Evolutionary conservation across 1,140 invertebrate species (phyloP).

Genomic region (Hetaerina americana): DNA sequence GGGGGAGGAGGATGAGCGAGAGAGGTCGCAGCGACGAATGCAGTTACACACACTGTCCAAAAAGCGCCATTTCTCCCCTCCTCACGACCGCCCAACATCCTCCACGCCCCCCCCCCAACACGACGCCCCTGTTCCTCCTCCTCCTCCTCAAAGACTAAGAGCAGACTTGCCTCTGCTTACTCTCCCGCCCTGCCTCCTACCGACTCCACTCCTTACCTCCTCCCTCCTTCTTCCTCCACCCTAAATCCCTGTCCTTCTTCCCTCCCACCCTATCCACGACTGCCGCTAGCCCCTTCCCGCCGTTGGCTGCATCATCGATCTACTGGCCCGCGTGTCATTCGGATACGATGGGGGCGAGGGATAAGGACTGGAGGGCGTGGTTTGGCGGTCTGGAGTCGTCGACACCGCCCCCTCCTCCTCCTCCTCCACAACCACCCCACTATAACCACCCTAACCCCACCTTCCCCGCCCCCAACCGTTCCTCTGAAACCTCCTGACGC

Average conservation of each 20-base stretch:
- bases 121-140: neutral
- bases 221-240: neutral
- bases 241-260: too few relatives aligned
- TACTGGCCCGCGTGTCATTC: neutral
- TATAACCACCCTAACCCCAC: too few relatives aligned
- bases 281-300: neutral
- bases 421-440: too few relatives aligned
- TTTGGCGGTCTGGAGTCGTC: neutral
- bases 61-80: too few relatives aligned
- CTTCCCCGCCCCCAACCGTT: too few relatives aligned
- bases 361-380: neutral
- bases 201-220: neutral
- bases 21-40: too few relatives aligned
- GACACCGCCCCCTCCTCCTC: neutral
- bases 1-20: neutral
- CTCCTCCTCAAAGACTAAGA: too few relatives aligned
- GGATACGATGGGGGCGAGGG: too few relatives aligned
- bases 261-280: neutral
- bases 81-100: too few relatives aligned
- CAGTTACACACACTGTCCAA: neutral
- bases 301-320: neutral
- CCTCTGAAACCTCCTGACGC: too few relatives aligned
- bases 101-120: too few relatives aligned
- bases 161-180: neutral
- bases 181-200: neutral